phyloP scores from a whole-genome alignment of 2,888 invertebrate species.

The Drosophila picticornis region DNA sequence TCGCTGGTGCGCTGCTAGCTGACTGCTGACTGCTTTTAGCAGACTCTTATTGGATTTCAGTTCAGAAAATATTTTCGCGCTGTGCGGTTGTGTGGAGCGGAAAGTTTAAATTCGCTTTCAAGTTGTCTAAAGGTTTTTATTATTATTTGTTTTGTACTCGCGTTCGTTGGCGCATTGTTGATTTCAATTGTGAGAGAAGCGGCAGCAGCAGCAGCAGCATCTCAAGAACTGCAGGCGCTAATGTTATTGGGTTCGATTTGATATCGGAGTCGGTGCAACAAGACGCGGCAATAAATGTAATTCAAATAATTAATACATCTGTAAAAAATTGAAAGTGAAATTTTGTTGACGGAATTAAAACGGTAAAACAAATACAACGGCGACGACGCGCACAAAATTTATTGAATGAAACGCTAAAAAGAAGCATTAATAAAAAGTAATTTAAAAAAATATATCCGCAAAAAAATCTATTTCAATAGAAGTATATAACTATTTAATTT shows the following conservation, averaged over 20 bases:
- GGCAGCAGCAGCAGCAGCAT: slow-evolving; percentile 44
- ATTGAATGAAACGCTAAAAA: slow-evolving; percentile 62
- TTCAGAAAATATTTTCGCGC: slow-evolving; percentile 71
- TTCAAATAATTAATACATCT: slow-evolving; percentile 28
- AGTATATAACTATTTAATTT: slow-evolving; percentile 46
- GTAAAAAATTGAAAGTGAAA: slow-evolving; percentile 74
- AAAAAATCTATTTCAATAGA: slow-evolving; percentile 10
- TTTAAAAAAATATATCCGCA: slow-evolving; percentile 26
- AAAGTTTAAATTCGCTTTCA: slow-evolving; percentile 66
- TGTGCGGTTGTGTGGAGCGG: slow-evolving; percentile 77
- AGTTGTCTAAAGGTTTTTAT: slow-evolving; percentile 61
- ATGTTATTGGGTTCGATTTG: slow-evolving; percentile 43
- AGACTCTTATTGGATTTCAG: slow-evolving; percentile 63
- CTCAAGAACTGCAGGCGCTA: slow-evolving; percentile 47
- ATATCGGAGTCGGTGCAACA: slow-evolving; percentile 45
- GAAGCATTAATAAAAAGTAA: slow-evolving; percentile 33
- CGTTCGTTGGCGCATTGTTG: slow-evolving; percentile 62
- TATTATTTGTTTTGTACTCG: slow-evolving; percentile 56
- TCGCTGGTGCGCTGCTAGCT: slow-evolving; percentile 23
- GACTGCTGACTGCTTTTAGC: slow-evolving; percentile 37
- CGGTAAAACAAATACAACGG: slow-evolving; percentile 69
- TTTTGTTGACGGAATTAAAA: slow-evolving; percentile 52
- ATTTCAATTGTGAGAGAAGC: slow-evolving; percentile 61
- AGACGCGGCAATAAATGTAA: slow-evolving; percentile 43
- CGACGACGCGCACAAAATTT: slow-evolving; percentile 52